Evolutionary conservation across 2,797 vertebrate species (phyloP).

Genomic region (Clarias platycephalus): DNA sequence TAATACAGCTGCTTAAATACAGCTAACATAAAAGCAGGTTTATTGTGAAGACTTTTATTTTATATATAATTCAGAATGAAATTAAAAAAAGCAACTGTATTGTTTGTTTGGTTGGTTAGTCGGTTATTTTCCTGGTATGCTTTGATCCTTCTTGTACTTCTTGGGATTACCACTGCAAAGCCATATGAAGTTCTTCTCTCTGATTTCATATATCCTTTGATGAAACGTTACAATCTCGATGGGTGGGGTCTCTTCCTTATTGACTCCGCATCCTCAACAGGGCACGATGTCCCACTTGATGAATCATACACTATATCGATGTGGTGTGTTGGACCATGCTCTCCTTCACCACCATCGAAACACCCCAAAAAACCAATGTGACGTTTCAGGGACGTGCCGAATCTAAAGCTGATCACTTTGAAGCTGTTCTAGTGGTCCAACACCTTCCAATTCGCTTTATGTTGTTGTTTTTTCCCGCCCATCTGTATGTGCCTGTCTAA

Average conservation of each 20-base stretch:
- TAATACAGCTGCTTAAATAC: neutral
- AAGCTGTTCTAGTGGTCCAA: neutral
- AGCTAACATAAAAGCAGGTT: neutral
- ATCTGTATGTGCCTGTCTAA: neutral
- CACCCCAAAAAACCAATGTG: neutral
- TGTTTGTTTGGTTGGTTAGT: neutral
- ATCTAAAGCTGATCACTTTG: neutral
- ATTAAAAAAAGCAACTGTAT: too few relatives aligned
- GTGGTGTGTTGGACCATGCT: neutral
- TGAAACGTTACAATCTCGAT: neutral
- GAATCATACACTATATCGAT: neutral
- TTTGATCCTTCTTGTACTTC: too few relatives aligned
- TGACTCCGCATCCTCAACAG: neutral
- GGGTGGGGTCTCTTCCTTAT: neutral
- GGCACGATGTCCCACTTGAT: neutral
- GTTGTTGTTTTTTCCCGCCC: neutral
- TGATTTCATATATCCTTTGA: neutral
- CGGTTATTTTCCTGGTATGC: neutral
- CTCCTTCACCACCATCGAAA: neutral
- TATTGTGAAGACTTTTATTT: neutral
- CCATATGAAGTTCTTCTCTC: too few relatives aligned
- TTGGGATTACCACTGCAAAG: neutral
- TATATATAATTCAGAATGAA: too few relatives aligned
- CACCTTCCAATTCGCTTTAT: neutral
- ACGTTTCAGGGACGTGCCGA: neutral